A percentile compares a stretch with the other conserved stretches of the same genome.
Conservation (phyloP, 2,797 vertebrate species). For the Geotrypetes seraphini region DNA sequence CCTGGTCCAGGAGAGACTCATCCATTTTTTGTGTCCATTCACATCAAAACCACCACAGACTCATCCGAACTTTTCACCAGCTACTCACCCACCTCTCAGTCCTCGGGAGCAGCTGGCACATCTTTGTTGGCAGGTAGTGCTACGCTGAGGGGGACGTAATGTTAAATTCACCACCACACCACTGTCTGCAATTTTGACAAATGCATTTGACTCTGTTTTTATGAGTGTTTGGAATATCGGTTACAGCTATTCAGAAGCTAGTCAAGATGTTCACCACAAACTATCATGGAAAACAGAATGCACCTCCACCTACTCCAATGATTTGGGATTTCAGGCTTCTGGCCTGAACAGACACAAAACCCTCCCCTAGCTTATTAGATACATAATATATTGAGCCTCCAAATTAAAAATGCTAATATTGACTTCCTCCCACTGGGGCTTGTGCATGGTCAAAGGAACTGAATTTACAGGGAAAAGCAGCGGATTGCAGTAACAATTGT, state of each 20-base stretch:
- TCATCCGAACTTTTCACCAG: conserved; percentile 47
- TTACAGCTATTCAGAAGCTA: neutral
- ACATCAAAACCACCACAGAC: conserved; percentile 34
- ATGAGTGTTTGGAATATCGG: conserved; percentile 5
- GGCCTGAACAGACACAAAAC: no score
- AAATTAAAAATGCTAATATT: conserved; percentile 14
- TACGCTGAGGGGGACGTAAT: conserved; percentile 33
- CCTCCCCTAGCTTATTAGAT: no score
- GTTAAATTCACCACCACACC: neutral
- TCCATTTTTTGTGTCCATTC: conserved; percentile 30
- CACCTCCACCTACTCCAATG: no score
- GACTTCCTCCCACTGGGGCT: no score
- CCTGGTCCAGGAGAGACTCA: conserved; percentile 31
- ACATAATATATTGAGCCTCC: no score
- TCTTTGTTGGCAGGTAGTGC: conserved; percentile 15
- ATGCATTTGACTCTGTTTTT: conserved; percentile 11
- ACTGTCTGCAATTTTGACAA: neutral
- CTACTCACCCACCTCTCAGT: conserved; percentile 36
- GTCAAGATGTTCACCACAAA: no score
- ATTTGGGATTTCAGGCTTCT: no score
- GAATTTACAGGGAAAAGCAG: neutral
- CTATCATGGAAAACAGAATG: no score
- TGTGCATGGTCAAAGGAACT: neutral
- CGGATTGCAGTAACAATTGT: no score
- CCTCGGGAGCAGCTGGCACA: conserved; percentile 8